Evolutionary conservation across 1,140 invertebrate genomes (phyloP).

Genomic region (Zaprionus gabonicus): DNA sequence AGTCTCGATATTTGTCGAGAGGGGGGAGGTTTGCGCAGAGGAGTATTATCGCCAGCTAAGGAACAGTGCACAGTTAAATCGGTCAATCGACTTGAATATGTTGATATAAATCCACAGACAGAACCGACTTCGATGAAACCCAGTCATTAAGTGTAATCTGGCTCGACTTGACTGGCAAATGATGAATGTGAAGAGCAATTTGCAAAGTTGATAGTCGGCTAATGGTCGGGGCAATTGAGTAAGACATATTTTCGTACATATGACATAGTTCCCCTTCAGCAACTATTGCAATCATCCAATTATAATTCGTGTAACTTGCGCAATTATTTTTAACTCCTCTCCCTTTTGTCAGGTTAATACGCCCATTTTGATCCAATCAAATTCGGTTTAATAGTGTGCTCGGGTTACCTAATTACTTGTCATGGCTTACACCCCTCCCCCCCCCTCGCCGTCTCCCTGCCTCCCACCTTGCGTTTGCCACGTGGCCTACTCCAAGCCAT

Average conservation of each 20-base stretch:
- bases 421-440: neutral
- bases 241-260: neutral
- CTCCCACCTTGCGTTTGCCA: neutral
- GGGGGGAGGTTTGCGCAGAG: no score
- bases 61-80: no score
- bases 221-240: neutral
- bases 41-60: no score
- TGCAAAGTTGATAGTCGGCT: neutral
- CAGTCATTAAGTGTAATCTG: neutral
- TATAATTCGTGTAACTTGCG: neutral
- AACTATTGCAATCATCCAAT: neutral
- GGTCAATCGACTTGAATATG: no score
- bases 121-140: no score
- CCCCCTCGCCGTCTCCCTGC: no score
- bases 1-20: no score
- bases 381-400: slow-evolving; percentile 2
- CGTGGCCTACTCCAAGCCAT: neutral
- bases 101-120: no score
- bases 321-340: neutral
- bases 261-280: neutral
- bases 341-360: neutral
- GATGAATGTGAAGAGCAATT: neutral
- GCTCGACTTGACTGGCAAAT: neutral
- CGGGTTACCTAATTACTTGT: neutral
- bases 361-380: neutral